Evolutionary conservation across 2,113 vertebrate species (phyloP).

Genomic region (Dinomys branickii): DNA sequence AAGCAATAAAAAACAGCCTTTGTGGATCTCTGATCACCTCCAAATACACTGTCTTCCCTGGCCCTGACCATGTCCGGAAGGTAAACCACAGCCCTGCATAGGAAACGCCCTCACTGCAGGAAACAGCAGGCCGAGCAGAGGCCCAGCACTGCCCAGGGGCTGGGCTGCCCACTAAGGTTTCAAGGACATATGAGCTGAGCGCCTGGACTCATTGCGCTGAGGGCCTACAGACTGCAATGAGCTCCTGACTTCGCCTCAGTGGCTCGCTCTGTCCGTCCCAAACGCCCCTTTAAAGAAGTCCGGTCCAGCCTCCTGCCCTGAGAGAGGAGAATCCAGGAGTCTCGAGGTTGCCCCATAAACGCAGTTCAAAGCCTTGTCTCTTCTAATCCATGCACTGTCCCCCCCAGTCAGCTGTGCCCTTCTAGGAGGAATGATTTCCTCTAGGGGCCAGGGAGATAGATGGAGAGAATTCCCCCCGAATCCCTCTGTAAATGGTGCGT

Average conservation of each 20-base stretch:
- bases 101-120: background rate
- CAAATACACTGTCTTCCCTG: background rate
- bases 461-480: conserved; percentile 85
- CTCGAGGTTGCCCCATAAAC: conserved; percentile 58
- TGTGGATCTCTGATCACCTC: background rate
- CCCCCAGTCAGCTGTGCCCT: conserved; percentile 82
- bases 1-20: background rate
- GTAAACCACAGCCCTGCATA: no score
- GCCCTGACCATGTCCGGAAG: background rate
- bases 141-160: background rate
- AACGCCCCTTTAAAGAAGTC: conserved; percentile 17
- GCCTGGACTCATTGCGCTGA: background rate
- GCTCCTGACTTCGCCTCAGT: background rate
- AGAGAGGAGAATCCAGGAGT: background rate
- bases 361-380: conserved; percentile 69
- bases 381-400: conserved; percentile 61
- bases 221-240: background rate
- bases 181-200: background rate
- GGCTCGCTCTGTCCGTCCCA: background rate
- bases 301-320: background rate
- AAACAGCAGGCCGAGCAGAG: background rate
- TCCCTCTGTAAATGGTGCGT: conserved; percentile 84
- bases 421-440: conserved; percentile 76
- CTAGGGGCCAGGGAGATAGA: conserved; percentile 79
- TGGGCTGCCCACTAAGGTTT: background rate